Evolutionary conservation across 1,140 invertebrate species (phyloP).

Genomic region (Dermatophagoides farinae): DNA sequence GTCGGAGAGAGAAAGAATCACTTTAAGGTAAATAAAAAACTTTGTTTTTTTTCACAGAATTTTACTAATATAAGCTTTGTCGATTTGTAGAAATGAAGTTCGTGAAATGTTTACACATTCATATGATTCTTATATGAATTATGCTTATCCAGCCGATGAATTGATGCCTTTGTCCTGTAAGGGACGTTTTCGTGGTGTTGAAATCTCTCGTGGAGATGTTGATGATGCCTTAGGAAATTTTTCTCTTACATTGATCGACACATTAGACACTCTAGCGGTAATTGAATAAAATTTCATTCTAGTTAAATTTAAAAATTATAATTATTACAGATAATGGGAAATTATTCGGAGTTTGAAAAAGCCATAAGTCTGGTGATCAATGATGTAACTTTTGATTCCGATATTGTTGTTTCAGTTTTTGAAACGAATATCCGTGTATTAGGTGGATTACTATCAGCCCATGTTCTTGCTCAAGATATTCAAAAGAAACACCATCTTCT

Average conservation of each 20-base stretch:
- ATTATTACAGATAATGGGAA: constrained; percentile 47
- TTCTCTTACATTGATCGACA: constrained; percentile 83
- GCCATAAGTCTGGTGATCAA: constrained; percentile 64
- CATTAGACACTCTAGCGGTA: constrained; percentile 73
- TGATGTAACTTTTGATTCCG: constrained; percentile 73
- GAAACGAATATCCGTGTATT: constrained; percentile 93
- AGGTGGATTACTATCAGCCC: constrained; percentile 77
- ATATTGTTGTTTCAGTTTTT: constrained; percentile 91
- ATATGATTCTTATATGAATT: constrained; percentile 86
- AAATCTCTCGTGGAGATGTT: constrained; percentile 75
- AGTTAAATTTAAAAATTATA: too few species aligned
- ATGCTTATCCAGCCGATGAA: constrained; percentile 95
- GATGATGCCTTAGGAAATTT: constrained; percentile 92
- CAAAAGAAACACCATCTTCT: constrained; percentile 30
- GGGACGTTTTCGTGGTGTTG: constrained; percentile 53
- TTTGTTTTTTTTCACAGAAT: neutral
- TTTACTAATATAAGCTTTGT: too few species aligned
- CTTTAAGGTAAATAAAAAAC: neutral
- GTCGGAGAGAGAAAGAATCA: neutral
- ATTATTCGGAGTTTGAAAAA: constrained; percentile 79
- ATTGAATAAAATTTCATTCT: constrained; percentile 24
- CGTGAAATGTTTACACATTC: constrained; percentile 81
- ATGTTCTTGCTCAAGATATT: constrained; percentile 54
- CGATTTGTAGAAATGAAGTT: constrained; percentile 53
- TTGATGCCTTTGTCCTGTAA: constrained; percentile 89